These are phyloP conservation scores for Heliconius hewitsoni DNA, from an alignment of 1,140 invertebrate species.

Conservation along the genomic window DNA sequence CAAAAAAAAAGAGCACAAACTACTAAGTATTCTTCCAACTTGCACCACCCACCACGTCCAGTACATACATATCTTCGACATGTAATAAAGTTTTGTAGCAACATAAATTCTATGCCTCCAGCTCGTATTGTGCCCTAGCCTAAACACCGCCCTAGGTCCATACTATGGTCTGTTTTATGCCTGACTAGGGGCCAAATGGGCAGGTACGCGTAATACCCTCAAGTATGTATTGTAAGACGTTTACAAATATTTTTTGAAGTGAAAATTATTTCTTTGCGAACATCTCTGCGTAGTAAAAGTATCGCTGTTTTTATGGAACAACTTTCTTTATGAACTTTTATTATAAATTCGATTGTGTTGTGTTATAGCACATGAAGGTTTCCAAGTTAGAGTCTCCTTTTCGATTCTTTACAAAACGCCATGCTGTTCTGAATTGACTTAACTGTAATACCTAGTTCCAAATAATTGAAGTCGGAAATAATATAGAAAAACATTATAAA, in stretches of 20 bases:
- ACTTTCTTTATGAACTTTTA: slow-evolving; percentile 9
- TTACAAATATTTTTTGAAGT: slow-evolving; percentile 27
- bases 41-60: slow-evolving; percentile 40
- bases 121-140: slow-evolving; percentile 41
- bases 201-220: slow-evolving; percentile 1
- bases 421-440: not conserved
- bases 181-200: slow-evolving; percentile 17
- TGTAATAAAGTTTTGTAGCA: slow-evolving; percentile 61
- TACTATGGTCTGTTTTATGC: slow-evolving; percentile 48
- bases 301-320: not conserved
- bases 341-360: slow-evolving; percentile 9
- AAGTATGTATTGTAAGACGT: slow-evolving; percentile 37
- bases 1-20: not conserved
- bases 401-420: not conserved
- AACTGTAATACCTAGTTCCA: too few relatives aligned
- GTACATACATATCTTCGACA: slow-evolving; percentile 48
- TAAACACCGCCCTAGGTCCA: slow-evolving; percentile 40
- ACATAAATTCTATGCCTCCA: slow-evolving; percentile 50
- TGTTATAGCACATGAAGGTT: not conserved
- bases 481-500: not conserved
- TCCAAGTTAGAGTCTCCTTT: not conserved
- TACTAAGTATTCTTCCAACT: slow-evolving; percentile 27
- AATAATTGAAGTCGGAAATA: too few relatives aligned
- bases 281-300: slow-evolving; percentile 13
- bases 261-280: slow-evolving; percentile 24